phyloP scores from a whole-genome alignment of 2,888 invertebrate genomes.

The Eustalomyia histrio region DNA sequence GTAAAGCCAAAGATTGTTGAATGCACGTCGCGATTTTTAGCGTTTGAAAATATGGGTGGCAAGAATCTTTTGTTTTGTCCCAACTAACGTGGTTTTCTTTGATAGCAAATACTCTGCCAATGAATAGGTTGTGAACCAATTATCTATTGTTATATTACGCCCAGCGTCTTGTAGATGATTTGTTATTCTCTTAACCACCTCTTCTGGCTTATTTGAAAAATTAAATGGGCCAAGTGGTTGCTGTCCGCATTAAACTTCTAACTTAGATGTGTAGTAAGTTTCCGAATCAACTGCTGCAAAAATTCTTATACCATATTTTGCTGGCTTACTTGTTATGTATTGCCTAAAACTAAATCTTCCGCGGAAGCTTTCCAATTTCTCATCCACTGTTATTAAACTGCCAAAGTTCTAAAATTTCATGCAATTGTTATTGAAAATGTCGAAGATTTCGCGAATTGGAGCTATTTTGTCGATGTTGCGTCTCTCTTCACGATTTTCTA shows the following conservation, averaged over 20 bases:
- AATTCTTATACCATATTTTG: constrained; percentile 50
- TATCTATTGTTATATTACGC: constrained; percentile 30
- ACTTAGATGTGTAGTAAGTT: constrained; percentile 35
- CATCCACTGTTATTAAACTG: constrained; percentile 38
- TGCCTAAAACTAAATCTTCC: constrained; percentile 34
- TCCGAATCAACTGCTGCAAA: constrained; percentile 30
- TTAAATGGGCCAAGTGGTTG: constrained; percentile 30
- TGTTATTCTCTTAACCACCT: constrained; percentile 28
- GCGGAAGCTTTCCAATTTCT: constrained; percentile 32
- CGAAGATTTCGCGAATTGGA: constrained; percentile 29
- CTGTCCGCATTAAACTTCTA: constrained; percentile 36
- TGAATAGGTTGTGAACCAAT: constrained; percentile 47
- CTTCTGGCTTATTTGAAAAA: constrained; percentile 32
- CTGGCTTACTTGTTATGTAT: constrained; percentile 38
- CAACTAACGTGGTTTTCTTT: background rate
- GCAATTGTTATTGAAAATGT: constrained; percentile 33
- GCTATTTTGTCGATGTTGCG: constrained; percentile 23
- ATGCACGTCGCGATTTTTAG: too few species aligned
- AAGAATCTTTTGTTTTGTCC: too few species aligned
- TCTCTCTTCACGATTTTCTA: constrained; percentile 21
- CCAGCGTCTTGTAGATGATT: constrained; percentile 32
- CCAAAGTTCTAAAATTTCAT: too few species aligned
- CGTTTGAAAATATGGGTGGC: background rate
- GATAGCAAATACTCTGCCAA: constrained; percentile 16
- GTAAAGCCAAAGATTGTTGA: too few species aligned